Evolutionary conservation across 2,797 vertebrate species (phyloP).

Genomic region (Ptychobarbus kaznakovi): DNA sequence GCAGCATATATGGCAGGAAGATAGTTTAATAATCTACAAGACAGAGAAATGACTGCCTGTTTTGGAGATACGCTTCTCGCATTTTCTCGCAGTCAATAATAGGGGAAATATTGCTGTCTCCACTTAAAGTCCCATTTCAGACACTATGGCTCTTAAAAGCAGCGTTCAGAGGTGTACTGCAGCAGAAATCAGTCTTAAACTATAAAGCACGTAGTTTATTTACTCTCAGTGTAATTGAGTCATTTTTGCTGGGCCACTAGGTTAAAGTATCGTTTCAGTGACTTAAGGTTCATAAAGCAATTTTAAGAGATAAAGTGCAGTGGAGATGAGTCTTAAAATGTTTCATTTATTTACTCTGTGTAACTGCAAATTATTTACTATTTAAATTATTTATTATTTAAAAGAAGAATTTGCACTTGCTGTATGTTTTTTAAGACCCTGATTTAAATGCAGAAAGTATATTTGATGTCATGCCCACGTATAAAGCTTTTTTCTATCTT

Average conservation of each 20-base stretch:
- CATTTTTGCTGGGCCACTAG: no score
- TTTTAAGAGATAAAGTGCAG: not conserved
- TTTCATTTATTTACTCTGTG: slow-evolving; percentile 17
- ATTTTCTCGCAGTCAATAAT: slow-evolving; percentile 52
- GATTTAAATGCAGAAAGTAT: slow-evolving; percentile 13
- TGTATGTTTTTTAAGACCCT: not conserved
- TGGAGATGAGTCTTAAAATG: slow-evolving; percentile 15
- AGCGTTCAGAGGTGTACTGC: not conserved
- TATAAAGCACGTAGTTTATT: no score
- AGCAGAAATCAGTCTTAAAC: no score
- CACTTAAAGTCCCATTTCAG: slow-evolving; percentile 43
- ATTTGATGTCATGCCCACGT: not conserved
- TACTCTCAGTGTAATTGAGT: no score
- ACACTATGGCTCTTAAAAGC: slow-evolving; percentile 38
- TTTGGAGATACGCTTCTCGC: slow-evolving; percentile 18
- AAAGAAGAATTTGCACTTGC: not conserved
- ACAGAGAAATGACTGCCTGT: slow-evolving; percentile 31
- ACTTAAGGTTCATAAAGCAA: not conserved
- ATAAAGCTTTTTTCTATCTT: not conserved
- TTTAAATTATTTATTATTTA: no score
- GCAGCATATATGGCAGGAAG: not conserved
- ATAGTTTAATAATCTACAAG: slow-evolving; percentile 37
- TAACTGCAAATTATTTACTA: not conserved
- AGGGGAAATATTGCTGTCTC: slow-evolving; percentile 37
- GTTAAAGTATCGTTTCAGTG: slow-evolving; percentile 22